These are phyloP conservation scores for Triplophysa rosa DNA, from an alignment of 2,113 vertebrate species.

Conservation along the genomic window DNA sequence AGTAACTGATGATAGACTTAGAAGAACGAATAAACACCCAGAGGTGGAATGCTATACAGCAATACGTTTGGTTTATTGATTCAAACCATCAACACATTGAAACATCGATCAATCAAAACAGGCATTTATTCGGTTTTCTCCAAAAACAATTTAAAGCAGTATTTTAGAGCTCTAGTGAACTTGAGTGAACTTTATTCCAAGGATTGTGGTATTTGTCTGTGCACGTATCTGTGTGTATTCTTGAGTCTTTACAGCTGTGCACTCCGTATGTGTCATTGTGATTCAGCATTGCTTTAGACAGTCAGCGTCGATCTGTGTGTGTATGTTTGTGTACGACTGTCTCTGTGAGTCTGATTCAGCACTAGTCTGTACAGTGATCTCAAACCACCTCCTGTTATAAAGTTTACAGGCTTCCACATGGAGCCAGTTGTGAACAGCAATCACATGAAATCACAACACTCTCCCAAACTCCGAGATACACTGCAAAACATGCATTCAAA, in stretches of 20 bases:
- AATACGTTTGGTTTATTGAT: no score
- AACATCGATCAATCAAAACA: no score
- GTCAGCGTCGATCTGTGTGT: constrained; percentile 36
- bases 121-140: neutral
- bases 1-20: no score
- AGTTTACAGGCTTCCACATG: constrained; percentile 5
- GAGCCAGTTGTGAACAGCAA: constrained; percentile 26
- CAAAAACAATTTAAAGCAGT: neutral
- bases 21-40: no score
- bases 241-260: constrained; percentile 30
- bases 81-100: no score
- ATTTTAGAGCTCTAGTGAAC: neutral
- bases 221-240: neutral
- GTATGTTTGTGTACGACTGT: constrained; percentile 29
- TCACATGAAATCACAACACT: constrained; percentile 11
- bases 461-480: neutral
- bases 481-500: neutral
- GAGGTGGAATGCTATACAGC: no score
- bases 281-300: constrained; percentile 58
- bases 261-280: constrained; percentile 48
- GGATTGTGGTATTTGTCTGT: neutral
- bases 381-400: constrained; percentile 64
- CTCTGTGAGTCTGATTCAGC: constrained; percentile 22
- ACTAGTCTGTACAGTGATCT: constrained; percentile 40
- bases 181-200: neutral